phyloP scores from a whole-genome alignment of 92 coral and sea anemone species.

The Epizoanthus fatuus region DNA sequence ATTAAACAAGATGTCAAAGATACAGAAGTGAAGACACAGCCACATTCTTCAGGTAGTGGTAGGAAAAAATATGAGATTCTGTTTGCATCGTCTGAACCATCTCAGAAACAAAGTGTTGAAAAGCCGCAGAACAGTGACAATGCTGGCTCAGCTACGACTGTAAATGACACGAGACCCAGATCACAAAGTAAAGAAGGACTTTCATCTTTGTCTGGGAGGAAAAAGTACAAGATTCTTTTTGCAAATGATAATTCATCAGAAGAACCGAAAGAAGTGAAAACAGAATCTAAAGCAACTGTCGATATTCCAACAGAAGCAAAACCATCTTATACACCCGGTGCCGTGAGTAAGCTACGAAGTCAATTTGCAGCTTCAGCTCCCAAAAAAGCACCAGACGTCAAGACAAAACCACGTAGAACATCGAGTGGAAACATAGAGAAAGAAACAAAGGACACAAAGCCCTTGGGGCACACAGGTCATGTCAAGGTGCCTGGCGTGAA shows the following conservation, averaged over 20 bases:
- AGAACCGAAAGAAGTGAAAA: constrained; percentile 13
- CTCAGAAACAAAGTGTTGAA: constrained; percentile 7
- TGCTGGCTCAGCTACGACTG: background rate
- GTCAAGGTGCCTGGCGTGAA: background rate
- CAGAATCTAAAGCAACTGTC: background rate
- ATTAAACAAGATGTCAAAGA: background rate
- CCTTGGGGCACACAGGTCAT: background rate
- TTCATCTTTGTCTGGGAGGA: constrained; percentile 10
- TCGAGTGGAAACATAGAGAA: constrained; percentile 8
- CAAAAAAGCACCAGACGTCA: constrained; percentile 20
- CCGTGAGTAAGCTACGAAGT: constrained; percentile 43
- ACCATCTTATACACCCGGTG: constrained; percentile 17
- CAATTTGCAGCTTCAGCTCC: constrained; percentile 27
- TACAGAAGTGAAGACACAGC: background rate
- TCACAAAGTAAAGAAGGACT: constrained; percentile 7
- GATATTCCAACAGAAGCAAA: background rate
- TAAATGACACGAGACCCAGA: background rate
- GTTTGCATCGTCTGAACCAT: constrained; percentile 31
- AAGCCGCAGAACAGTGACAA: background rate
- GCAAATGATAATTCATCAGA: constrained; percentile 28
- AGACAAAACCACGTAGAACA: constrained; percentile 5
- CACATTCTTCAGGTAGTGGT: background rate
- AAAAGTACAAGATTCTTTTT: constrained; percentile 42
- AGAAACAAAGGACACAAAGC: background rate
- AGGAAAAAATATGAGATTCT: constrained; percentile 45